Conservation (phyloP, 2,113 vertebrate genomes). For the Xiphophorus hellerii region DNA sequence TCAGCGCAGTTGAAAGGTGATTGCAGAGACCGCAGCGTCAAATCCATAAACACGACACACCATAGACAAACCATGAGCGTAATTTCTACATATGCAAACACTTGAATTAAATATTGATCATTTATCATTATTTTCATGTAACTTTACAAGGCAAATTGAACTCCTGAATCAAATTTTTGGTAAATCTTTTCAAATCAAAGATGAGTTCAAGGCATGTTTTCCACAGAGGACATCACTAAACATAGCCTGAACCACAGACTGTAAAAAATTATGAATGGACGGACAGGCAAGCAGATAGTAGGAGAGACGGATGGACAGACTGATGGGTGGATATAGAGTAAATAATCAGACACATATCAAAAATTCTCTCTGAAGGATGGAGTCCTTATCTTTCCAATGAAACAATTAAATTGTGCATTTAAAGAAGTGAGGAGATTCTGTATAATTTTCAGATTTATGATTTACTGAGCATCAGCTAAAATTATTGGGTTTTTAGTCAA, state of each 20-base stretch:
- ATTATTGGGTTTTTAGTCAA: too few relatives aligned
- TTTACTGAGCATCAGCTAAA: too few relatives aligned
- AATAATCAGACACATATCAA: too few relatives aligned
- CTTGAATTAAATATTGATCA: slow-evolving; percentile 26
- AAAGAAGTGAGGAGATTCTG: too few relatives aligned
- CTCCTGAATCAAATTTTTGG: neutral
- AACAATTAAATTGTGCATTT: too few relatives aligned
- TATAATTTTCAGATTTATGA: too few relatives aligned
- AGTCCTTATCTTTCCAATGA: too few relatives aligned
- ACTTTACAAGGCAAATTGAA: slow-evolving; percentile 26
- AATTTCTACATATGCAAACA: slow-evolving; percentile 8
- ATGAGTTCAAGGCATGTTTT: neutral
- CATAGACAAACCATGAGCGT: slow-evolving; percentile 11
- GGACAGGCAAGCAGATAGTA: neutral
- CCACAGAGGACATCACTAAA: neutral
- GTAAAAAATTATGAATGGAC: neutral
- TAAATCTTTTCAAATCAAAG: neutral
- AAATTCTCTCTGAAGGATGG: too few relatives aligned
- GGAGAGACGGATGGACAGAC: neutral
- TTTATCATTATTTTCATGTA: slow-evolving; percentile 9
- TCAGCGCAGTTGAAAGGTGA: slow-evolving; percentile 1
- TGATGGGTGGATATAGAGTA: neutral
- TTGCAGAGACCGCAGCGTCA: slow-evolving; percentile 12
- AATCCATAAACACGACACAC: slow-evolving; percentile 39
- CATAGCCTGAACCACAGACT: too few relatives aligned